Conservation (phyloP, 2,888 invertebrate genomes). For the Metacarcinus magister region DNA sequence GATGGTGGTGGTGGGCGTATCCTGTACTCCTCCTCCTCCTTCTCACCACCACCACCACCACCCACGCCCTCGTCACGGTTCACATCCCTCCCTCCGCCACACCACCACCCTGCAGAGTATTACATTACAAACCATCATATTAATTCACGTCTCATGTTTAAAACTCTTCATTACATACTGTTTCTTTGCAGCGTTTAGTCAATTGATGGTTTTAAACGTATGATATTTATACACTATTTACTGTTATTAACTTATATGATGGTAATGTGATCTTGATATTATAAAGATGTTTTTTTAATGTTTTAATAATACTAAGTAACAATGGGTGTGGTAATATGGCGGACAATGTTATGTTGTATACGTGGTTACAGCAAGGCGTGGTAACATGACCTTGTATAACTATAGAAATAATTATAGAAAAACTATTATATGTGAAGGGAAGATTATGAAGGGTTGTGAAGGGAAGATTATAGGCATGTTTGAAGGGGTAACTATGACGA, state of each 20-base stretch:
- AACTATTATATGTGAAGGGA: background rate
- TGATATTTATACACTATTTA: background rate
- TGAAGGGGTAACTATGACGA: background rate
- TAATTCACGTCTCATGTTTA: background rate
- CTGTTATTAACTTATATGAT: background rate
- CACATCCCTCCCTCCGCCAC: background rate
- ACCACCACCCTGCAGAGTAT: background rate
- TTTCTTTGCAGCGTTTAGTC: background rate
- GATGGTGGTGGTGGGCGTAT: constrained; percentile 44
- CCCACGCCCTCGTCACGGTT: background rate
- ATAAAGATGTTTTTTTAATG: background rate
- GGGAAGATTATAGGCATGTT: too few species aligned
- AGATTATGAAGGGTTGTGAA: background rate
- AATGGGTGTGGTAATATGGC: background rate
- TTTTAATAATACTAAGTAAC: background rate
- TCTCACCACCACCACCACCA: constrained; percentile 17
- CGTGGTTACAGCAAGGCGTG: background rate
- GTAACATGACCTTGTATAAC: background rate
- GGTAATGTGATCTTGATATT: background rate
- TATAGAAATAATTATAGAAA: background rate
- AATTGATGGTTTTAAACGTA: background rate
- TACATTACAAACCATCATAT: background rate
- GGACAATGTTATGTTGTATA: background rate
- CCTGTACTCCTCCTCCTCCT: background rate
- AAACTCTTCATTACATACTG: background rate